These are phyloP conservation scores for Sminthopsis crassicaudata DNA, from an alignment of 2,113 vertebrate species.

Conservation along the genomic window DNA sequence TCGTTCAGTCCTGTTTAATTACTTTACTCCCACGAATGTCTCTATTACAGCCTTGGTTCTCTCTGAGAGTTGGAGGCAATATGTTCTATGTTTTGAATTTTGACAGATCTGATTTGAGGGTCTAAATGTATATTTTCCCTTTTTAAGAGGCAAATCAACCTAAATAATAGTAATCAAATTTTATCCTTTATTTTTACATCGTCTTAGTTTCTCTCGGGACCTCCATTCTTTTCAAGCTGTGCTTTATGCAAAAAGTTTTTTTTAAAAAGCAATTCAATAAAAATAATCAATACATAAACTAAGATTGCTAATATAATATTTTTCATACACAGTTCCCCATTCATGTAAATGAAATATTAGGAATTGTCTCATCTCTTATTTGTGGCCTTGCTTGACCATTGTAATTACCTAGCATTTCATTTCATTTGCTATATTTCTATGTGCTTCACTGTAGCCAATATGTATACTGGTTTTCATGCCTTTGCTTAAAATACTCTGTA, in stretches of 20 bases:
- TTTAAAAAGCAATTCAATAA: not conserved
- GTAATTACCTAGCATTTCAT: not conserved
- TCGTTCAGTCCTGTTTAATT: not conserved
- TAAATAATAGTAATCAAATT: not conserved
- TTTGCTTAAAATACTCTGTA: not conserved
- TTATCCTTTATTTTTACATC: not conserved
- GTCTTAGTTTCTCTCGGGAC: not conserved
- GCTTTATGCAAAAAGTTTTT: not conserved
- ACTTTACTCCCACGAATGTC: not conserved
- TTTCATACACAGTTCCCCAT: not conserved
- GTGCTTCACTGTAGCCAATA: not conserved
- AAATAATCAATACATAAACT: not conserved
- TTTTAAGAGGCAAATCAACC: not conserved
- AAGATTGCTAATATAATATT: not conserved
- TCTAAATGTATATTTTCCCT: not conserved
- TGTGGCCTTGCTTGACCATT: not conserved
- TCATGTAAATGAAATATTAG: not conserved
- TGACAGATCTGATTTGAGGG: not conserved
- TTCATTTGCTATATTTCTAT: not conserved
- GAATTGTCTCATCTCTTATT: not conserved
- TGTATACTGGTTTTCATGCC: not conserved
- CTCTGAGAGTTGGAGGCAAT: not conserved
- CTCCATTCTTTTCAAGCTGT: not conserved
- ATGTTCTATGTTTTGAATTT: not conserved
- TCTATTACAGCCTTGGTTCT: not conserved